Evolutionary conservation across 2,888 invertebrate genomes (phyloP).

Genomic region (Brassicogethes aeneus): DNA sequence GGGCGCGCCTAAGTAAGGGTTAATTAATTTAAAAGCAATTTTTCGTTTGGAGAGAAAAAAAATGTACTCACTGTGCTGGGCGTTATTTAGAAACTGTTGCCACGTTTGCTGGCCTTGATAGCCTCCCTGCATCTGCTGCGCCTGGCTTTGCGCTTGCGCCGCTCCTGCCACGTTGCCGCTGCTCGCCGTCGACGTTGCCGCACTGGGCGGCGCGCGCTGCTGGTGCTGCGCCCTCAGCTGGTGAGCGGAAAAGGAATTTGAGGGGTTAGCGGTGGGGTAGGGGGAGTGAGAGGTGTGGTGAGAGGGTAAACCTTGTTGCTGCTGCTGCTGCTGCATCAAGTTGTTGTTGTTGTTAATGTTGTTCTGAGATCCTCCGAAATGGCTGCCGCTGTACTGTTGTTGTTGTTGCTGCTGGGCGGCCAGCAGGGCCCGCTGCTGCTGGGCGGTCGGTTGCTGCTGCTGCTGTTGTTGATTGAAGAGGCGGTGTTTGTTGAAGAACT

Average conservation of each 20-base stretch:
- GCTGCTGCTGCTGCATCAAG: slow-evolving; percentile 6
- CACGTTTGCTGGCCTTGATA: slow-evolving; percentile 17
- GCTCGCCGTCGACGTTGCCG: slow-evolving; percentile 31
- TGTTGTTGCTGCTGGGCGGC: slow-evolving; percentile 11
- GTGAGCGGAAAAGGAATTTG: slow-evolving; percentile 15
- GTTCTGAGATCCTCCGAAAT: not conserved
- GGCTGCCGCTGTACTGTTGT: slow-evolving; percentile 3
- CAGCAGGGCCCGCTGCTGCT: slow-evolving; percentile 15
- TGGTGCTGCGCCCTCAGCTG: slow-evolving; percentile 35
- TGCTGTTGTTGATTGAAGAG: slow-evolving; percentile 34
- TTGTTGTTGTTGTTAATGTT: not conserved
- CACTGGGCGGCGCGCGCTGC: slow-evolving; percentile 28
- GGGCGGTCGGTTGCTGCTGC: slow-evolving; percentile 19
- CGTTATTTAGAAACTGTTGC: slow-evolving; percentile 29
- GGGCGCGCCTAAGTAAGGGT: too few species aligned
- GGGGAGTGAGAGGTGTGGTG: not conserved
- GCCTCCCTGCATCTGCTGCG: slow-evolving; percentile 9
- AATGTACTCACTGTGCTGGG: slow-evolving; percentile 24
- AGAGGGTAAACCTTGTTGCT: slow-evolving; percentile 13
- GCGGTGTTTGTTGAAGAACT: slow-evolving; percentile 36
- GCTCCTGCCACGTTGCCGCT: slow-evolving; percentile 22
- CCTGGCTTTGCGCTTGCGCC: slow-evolving; percentile 16
- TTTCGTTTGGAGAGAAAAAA: too few species aligned
- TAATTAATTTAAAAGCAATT: too few species aligned
- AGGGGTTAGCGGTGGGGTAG: not conserved